phyloP scores from a whole-genome alignment of 1,140 invertebrate species.

The Goniozus legneri region DNA sequence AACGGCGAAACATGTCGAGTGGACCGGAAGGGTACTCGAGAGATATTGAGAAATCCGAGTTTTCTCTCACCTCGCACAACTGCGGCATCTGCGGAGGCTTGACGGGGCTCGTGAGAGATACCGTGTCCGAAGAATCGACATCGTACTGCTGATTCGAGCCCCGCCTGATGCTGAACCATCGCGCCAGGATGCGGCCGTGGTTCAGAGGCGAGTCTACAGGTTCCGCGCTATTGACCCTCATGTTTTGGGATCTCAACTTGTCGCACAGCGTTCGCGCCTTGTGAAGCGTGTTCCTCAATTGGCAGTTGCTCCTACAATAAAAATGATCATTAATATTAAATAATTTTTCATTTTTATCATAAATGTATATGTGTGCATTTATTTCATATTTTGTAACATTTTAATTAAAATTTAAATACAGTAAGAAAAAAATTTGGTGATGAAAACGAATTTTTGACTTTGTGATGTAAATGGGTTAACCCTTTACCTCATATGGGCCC shows the following conservation, averaged over 20 bases:
- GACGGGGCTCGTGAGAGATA: constrained; percentile 44
- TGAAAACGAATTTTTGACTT: too few relatives aligned
- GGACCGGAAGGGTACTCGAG: too few relatives aligned
- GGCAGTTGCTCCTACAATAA: constrained; percentile 61
- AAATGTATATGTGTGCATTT: too few relatives aligned
- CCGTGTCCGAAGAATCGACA: constrained; percentile 54
- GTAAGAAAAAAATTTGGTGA: too few relatives aligned
- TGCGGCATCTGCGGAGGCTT: constrained; percentile 65
- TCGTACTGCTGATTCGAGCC: constrained; percentile 78
- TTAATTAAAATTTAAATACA: too few relatives aligned
- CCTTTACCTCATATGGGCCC: too few relatives aligned
- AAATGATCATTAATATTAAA: background rate
- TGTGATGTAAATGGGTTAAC: too few relatives aligned
- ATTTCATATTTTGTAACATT: too few relatives aligned
- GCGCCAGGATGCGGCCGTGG: constrained; percentile 68
- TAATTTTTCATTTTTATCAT: too few relatives aligned
- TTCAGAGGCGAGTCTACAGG: constrained; percentile 57
- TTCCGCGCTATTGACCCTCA: constrained; percentile 41
- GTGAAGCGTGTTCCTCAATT: constrained; percentile 66
- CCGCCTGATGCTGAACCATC: constrained; percentile 81
- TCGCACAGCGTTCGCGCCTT: constrained; percentile 69
- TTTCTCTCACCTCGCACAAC: constrained; percentile 65
- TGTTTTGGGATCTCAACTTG: constrained; percentile 61
- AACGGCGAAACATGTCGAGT: background rate
- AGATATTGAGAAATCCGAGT: constrained; percentile 13